These are phyloP conservation scores for Hylaeus volcanicus DNA, from an alignment of 1,140 invertebrate species.

Conservation along the genomic window DNA sequence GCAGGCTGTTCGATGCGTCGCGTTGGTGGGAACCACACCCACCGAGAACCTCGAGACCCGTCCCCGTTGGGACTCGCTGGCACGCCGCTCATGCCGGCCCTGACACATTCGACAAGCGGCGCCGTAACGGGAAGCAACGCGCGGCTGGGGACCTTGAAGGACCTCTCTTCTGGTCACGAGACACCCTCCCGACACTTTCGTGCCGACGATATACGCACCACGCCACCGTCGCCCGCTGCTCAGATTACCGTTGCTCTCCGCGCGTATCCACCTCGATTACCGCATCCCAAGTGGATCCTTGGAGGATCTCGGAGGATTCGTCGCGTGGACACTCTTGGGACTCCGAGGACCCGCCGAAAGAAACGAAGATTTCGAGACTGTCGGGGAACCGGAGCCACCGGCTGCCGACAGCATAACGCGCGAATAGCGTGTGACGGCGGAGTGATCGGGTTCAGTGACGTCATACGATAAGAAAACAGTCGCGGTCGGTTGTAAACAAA, in stretches of 20 bases:
- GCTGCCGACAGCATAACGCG: not conserved
- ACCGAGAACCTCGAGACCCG: conserved; percentile 55
- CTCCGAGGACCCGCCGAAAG: too few species aligned
- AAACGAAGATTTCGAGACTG: not conserved
- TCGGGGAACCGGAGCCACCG: not conserved
- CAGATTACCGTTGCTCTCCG: conserved; percentile 49
- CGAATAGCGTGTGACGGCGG: conserved; percentile 22
- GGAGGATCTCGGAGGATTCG: conserved; percentile 41
- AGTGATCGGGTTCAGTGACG: conserved; percentile 39
- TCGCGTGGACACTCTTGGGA: conserved; percentile 22
- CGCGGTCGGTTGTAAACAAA: too few species aligned
- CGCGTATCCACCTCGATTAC: conserved; percentile 22
- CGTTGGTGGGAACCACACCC: conserved; percentile 62
- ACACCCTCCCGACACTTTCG: conserved; percentile 58
- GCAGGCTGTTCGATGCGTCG: conserved; percentile 49
- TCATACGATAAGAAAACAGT: conserved; percentile 29
- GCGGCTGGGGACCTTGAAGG: conserved; percentile 78
- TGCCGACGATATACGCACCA: conserved; percentile 56
- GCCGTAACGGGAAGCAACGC: conserved; percentile 81
- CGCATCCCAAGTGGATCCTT: conserved; percentile 43
- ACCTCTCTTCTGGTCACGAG: conserved; percentile 60
- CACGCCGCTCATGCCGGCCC: conserved; percentile 76
- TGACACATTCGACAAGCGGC: conserved; percentile 81
- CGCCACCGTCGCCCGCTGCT: conserved; percentile 39
- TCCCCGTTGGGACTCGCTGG: conserved; percentile 77